Evolutionary conservation across 2,113 vertebrate genomes (phyloP), one percentile per base, ranked within the genome.

Genomic region (Campylorhamphus procurvoides): DNA sequence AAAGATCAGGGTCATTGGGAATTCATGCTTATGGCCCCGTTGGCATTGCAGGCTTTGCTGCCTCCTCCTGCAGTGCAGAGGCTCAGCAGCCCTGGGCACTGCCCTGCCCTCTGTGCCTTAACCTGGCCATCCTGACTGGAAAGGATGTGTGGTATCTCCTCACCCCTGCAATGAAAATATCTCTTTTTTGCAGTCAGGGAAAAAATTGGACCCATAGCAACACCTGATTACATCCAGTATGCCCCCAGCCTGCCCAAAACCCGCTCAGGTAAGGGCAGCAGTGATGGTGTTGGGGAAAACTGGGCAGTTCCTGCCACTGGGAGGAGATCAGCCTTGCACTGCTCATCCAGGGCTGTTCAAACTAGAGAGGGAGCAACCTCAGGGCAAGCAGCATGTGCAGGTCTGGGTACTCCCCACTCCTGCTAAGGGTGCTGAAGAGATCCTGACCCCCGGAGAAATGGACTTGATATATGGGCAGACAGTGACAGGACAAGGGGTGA

Each of bases 221-320:
- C 99, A 0, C 99, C 99, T 6, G 99, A 99, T 97, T 99, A 98
- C 96, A 99, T 99, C 95, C 99, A 99, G 98, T 98, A 99, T 3
- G 99, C 99, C 20, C 99, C 99, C 4, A 98, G 98, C n/a, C 98
- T 99, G 89, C 99, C 99, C 89, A 99, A 99, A 98, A 99, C 99
- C 46, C 98, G 99, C 97, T 99, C 99, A 97, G 99, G 99, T 99
- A 98, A 93, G 84, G 18, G 5, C n/a, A 75, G 14, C 8, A 22
- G 55, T 16, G 77, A 3, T 44, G 12, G n/a, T 33, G 35, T 85
- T 55, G 69, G 66, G 52, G 18, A 35, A 55, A 11, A 27, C 20
- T 4, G 37, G 35, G 35, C 17, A 14, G 10, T 12, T 84, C 44
- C 74, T 89, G 58, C 39, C 35, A 6, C 37, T 7, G 64, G 27